Evolutionary conservation across 92 coral and sea anemone genomes (phyloP).

Genomic region (Porites rus): DNA sequence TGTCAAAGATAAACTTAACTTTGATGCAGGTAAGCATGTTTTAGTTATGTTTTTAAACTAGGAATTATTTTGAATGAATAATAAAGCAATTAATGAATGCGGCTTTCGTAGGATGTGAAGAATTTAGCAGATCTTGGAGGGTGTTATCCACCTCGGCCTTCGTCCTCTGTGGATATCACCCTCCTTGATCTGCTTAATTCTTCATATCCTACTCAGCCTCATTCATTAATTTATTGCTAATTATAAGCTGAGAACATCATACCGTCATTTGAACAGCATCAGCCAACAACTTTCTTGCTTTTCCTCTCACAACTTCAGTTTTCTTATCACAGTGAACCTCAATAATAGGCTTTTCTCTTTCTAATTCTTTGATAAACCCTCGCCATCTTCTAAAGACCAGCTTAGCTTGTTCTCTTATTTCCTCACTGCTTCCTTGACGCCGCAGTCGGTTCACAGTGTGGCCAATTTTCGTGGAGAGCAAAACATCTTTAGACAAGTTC

Average conservation of each 20-base stretch:
- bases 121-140: too few species aligned
- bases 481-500: slow-evolving; percentile 72
- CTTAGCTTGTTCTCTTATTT: slow-evolving; percentile 70
- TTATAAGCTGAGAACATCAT: neutral
- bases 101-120: too few species aligned
- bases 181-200: too few species aligned
- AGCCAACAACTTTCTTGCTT: slow-evolving; percentile 74
- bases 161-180: too few species aligned
- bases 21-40: too few species aligned
- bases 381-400: slow-evolving; percentile 80
- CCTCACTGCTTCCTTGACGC: slow-evolving; percentile 52
- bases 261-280: slow-evolving; percentile 56
- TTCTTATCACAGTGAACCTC: slow-evolving; percentile 88
- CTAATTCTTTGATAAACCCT: slow-evolving; percentile 62
- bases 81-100: too few species aligned
- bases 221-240: too few species aligned
- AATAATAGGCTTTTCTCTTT: slow-evolving; percentile 58
- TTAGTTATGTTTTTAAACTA: too few species aligned
- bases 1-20: too few species aligned
- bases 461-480: slow-evolving; percentile 82
- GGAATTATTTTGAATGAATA: too few species aligned
- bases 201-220: too few species aligned
- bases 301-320: slow-evolving; percentile 71
- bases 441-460: slow-evolving; percentile 72
- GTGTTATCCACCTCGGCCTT: too few species aligned